These are phyloP conservation scores for Protaetia brevitarsis DNA, from an alignment of 1,140 invertebrate species.

Conservation along the genomic window DNA sequence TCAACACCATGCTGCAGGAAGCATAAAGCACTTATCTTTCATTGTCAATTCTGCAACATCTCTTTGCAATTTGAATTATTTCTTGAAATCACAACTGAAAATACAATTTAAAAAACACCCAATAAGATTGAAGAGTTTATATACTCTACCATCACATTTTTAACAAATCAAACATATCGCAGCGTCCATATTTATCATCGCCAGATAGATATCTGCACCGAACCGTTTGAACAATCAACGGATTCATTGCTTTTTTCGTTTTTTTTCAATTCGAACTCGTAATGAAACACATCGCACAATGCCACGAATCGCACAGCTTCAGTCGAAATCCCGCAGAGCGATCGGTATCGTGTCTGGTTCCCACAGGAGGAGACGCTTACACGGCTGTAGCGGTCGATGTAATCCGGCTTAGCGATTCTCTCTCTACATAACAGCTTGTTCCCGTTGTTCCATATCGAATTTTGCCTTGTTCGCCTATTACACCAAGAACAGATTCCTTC, in stretches of 20 bases:
- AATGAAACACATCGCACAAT: not conserved
- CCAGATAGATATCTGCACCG: not conserved
- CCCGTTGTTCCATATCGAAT: constrained; percentile 2
- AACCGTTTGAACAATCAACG: not conserved
- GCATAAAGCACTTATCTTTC: no score
- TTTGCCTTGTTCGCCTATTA: not conserved
- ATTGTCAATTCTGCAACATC: no score
- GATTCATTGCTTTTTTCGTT: not conserved
- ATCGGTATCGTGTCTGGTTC: constrained; percentile 26
- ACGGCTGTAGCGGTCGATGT: constrained; percentile 20
- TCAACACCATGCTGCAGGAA: no score
- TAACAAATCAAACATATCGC: no score
- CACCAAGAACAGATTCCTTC: not conserved
- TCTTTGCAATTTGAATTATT: no score
- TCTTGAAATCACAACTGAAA: no score
- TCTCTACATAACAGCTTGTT: constrained; percentile 23
- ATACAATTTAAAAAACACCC: no score
- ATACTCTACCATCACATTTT: no score
- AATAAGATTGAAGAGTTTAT: no score
- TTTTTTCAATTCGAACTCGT: not conserved
- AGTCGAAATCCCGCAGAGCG: constrained; percentile 23
- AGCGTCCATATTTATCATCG: no score
- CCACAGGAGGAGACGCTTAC: constrained; percentile 25
- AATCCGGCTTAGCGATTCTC: constrained; percentile 22
- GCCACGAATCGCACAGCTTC: not conserved